Conservation (phyloP, 1,140 invertebrate species). For the Nixonia krombeini region DNA sequence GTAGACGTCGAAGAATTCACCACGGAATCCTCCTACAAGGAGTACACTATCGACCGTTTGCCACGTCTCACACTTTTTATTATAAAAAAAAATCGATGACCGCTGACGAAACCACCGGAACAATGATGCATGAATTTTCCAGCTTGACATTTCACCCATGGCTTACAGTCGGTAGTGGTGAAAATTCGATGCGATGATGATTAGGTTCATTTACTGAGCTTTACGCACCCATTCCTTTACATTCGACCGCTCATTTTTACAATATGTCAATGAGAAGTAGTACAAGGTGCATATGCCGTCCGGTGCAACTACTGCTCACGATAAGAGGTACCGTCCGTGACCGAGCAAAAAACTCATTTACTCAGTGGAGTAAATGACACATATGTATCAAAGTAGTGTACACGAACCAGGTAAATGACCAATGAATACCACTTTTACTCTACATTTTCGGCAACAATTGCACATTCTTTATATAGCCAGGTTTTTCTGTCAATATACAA, state of each 20-base stretch:
- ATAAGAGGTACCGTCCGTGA: slow-evolving; percentile 9
- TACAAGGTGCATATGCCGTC: too few species aligned
- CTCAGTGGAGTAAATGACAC: slow-evolving; percentile 16
- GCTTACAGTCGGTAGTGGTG: too few species aligned
- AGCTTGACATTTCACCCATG: too few species aligned
- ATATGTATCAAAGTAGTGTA: slow-evolving; percentile 2
- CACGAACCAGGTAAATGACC: slow-evolving; percentile 2
- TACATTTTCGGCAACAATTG: slow-evolving; percentile 13
- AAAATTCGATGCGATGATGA: too few species aligned
- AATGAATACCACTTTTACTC: slow-evolving; percentile 31
- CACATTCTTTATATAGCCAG: slow-evolving; percentile 22
- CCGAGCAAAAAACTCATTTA: slow-evolving; percentile 12
- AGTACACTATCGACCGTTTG: slow-evolving; percentile 30
- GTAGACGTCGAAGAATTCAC: slow-evolving; percentile 32
- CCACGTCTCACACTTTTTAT: slow-evolving; percentile 41
- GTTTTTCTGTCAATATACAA: too few species aligned
- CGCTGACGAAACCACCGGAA: slow-evolving; percentile 23
- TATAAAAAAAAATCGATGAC: slow-evolving; percentile 44
- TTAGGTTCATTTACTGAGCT: too few species aligned
- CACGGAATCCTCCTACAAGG: slow-evolving; percentile 35
- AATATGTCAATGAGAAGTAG: too few species aligned
- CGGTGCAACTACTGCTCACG: too few species aligned
- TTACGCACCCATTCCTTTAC: too few species aligned
- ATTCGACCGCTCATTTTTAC: too few species aligned
- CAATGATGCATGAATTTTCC: slow-evolving; percentile 36